A percentile compares a stretch with the other conserved stretches of the same genome.
Evolutionary conservation across 2,888 invertebrate species (phyloP).

Genomic region (Ectemnius lituratus): DNA sequence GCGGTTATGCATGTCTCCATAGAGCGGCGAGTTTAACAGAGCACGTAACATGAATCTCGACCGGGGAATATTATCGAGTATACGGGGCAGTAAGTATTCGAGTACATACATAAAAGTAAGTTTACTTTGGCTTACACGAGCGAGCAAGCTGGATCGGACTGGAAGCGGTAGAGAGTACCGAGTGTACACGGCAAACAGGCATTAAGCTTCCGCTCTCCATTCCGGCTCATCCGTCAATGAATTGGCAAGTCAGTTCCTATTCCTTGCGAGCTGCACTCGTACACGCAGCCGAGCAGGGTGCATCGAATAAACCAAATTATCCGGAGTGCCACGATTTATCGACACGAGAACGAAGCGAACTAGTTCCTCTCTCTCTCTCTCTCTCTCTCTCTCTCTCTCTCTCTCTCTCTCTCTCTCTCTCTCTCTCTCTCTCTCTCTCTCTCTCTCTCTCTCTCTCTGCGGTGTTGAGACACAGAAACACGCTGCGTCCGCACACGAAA

Average conservation of each 20-base stretch:
- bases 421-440: neutral
- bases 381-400: neutral
- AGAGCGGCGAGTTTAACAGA: no score
- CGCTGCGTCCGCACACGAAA: no score
- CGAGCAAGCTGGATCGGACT: neutral
- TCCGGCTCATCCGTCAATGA: conserved; percentile 42
- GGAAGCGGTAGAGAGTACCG: neutral
- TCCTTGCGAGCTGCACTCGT: conserved; percentile 21
- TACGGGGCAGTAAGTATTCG: conserved; percentile 56
- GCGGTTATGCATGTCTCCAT: no score
- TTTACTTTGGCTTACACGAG: conserved; percentile 70
- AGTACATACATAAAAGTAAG: conserved; percentile 72
- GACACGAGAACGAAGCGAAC: neutral
- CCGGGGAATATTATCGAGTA: conserved; percentile 37
- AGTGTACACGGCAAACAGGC: conserved; percentile 37
- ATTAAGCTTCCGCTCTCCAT: conserved; percentile 63
- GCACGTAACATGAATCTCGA: no score
- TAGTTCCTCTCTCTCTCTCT: neutral
- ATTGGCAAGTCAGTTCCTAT: conserved; percentile 50
- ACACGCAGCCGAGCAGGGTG: conserved; percentile 2
- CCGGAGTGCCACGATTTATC: neutral
- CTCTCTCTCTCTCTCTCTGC: neutral
- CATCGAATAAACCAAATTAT: conserved; percentile 19
- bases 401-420: neutral
- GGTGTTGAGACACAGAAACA: no score